These are phyloP conservation scores for Sycon ciliatum DNA, from an alignment of 37 sponge, comb jelly and placozoan species.

Conservation along the genomic window DNA sequence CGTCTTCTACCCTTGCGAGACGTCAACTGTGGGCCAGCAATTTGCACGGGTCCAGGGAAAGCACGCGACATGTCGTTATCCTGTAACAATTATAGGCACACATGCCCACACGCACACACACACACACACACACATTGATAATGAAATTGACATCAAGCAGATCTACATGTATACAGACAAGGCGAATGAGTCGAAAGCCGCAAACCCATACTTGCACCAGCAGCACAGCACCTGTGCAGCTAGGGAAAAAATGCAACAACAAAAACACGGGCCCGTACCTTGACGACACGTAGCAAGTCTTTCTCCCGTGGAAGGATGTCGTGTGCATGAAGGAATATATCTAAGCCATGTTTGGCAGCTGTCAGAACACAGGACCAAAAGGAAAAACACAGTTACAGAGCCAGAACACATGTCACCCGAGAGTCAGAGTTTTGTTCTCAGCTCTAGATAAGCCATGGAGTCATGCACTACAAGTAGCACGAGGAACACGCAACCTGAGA, in stretches of 20 bases:
- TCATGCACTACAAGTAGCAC: neutral
- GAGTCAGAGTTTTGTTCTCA: neutral
- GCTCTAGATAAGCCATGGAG: neutral
- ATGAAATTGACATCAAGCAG: neutral
- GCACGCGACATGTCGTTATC: conserved; percentile 68
- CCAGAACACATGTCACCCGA: no score
- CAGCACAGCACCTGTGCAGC: no score
- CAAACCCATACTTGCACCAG: no score
- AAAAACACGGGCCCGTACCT: conserved; percentile 29
- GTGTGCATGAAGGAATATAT: conserved; percentile 58
- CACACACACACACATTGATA: neutral
- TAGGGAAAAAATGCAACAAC: neutral
- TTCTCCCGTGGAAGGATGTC: conserved; percentile 63
- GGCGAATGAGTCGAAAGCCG: neutral
- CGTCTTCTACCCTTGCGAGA: conserved; percentile 9
- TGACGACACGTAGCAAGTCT: conserved; percentile 80
- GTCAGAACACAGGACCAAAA: neutral
- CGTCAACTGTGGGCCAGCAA: no score
- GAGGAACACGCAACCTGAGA: neutral
- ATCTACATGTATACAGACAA: neutral
- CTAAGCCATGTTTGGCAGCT: conserved; percentile 77
- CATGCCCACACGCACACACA: neutral
- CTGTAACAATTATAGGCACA: conserved; percentile 19
- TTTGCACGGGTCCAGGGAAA: conserved; percentile 65
- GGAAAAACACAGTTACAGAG: neutral